These are phyloP conservation scores for Rhizomys pruinosus DNA, from an alignment of 2,113 vertebrate species.

Conservation along the genomic window DNA sequence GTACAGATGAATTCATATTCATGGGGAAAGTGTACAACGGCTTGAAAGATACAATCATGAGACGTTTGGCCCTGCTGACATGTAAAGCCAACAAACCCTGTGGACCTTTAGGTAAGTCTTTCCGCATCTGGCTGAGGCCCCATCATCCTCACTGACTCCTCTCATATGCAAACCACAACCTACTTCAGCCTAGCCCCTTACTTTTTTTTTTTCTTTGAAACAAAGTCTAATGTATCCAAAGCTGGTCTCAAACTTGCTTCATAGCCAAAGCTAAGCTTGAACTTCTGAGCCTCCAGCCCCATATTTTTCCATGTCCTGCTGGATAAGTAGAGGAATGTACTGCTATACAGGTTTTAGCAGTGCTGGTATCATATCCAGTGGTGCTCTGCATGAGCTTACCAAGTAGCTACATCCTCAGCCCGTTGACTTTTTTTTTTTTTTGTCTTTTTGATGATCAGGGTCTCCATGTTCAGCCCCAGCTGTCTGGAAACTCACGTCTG, in stretches of 20 bases:
- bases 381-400: background rate
- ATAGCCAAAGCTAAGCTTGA: too few relatives aligned
- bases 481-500: too few relatives aligned
- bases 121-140: background rate
- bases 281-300: background rate
- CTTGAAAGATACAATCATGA: conserved; percentile 88
- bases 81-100: conserved; percentile 59
- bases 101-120: background rate
- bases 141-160: background rate
- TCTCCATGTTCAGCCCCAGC: background rate
- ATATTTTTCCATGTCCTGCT: background rate
- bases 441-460: too few relatives aligned
- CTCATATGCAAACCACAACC: background rate
- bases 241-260: background rate
- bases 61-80: conserved; percentile 89
- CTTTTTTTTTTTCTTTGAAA: background rate
- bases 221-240: background rate
- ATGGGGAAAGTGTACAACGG: conserved; percentile 89
- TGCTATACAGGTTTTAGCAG: background rate
- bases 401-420: background rate
- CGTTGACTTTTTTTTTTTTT: too few relatives aligned
- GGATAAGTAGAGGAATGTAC: background rate
- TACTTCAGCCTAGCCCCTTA: background rate
- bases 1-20: conserved; percentile 80
- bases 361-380: background rate